Conservation (phyloP, 2,797 vertebrate genomes). For the Lepidocolaptes lacrymiger region DNA sequence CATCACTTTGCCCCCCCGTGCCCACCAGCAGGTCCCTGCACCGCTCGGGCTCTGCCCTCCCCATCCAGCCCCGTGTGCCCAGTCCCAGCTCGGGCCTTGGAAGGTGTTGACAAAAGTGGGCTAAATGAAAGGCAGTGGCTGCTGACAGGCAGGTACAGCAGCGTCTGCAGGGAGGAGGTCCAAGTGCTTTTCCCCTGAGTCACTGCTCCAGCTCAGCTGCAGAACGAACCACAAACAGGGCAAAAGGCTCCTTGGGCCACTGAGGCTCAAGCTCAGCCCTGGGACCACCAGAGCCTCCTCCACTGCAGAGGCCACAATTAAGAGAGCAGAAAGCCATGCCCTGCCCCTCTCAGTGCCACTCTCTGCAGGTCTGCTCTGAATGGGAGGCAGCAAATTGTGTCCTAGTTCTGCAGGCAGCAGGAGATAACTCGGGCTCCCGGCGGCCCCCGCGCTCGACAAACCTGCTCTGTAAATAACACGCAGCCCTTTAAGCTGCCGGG, state of each 20-base stretch:
- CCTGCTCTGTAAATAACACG: slow-evolving; percentile 41
- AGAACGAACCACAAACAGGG: neutral
- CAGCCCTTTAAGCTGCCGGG: neutral
- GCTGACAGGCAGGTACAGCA: slow-evolving; percentile 10
- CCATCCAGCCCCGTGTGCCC: neutral
- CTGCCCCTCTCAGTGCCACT: neutral
- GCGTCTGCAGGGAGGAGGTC: slow-evolving; percentile 14
- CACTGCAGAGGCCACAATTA: neutral
- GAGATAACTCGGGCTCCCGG: slow-evolving; percentile 8
- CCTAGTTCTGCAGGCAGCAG: neutral
- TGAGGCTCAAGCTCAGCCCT: neutral
- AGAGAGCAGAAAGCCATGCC: neutral
- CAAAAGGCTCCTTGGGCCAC: neutral
- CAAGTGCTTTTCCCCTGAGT: slow-evolving; percentile 27
- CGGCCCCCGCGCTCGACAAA: neutral
- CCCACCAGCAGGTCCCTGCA: accelerated
- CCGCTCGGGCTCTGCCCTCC: neutral
- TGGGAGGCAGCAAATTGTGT: neutral
- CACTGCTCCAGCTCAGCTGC: slow-evolving; percentile 6
- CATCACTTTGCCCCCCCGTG: neutral
- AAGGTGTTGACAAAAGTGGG: slow-evolving; percentile 39
- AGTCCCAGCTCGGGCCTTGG: neutral
- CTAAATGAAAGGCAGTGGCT: neutral
- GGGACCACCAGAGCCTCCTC: neutral
- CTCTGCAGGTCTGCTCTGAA: neutral